A percentile compares a stretch with the other conserved stretches of the same genome.
Conservation (phyloP, 2,113 vertebrate species). For the Bombycilla garrulus region DNA sequence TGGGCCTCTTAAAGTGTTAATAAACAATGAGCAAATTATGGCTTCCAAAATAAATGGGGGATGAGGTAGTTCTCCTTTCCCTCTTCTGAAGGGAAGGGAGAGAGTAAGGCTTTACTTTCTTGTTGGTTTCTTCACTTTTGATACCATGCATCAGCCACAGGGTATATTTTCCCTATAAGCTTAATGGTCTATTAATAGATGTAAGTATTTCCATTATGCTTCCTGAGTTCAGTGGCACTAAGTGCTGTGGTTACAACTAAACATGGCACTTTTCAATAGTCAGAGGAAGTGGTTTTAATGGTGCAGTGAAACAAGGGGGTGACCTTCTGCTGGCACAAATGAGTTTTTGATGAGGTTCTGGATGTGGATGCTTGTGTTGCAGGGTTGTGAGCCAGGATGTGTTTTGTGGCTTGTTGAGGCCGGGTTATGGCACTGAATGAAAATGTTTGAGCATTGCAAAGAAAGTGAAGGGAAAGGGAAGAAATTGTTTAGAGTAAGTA, state of each 20-base stretch:
- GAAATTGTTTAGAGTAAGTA: background rate
- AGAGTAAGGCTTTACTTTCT: background rate
- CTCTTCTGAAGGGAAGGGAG: background rate
- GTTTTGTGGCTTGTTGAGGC: background rate
- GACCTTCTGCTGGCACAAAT: background rate
- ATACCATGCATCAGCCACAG: background rate
- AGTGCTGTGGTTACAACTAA: constrained; percentile 31
- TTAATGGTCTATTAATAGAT: constrained; percentile 5
- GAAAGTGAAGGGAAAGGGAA: no score
- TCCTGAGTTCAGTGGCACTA: background rate
- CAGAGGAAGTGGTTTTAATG: constrained; percentile 3
- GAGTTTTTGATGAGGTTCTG: background rate
- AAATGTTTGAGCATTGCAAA: background rate
- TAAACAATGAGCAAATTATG: background rate
- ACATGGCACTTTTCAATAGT: background rate
- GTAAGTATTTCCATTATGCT: background rate
- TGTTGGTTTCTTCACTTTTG: background rate
- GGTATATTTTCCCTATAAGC: background rate
- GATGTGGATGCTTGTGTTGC: background rate
- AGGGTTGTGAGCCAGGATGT: background rate
- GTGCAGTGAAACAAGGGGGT: background rate
- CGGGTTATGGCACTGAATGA: background rate
- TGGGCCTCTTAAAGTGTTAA: background rate
- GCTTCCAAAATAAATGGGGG: background rate
- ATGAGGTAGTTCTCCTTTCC: background rate